Evolutionary conservation across 1,140 invertebrate genomes (phyloP), one percentile per base, ranked within the genome.

Genomic region (Subanguina moxae): DNA sequence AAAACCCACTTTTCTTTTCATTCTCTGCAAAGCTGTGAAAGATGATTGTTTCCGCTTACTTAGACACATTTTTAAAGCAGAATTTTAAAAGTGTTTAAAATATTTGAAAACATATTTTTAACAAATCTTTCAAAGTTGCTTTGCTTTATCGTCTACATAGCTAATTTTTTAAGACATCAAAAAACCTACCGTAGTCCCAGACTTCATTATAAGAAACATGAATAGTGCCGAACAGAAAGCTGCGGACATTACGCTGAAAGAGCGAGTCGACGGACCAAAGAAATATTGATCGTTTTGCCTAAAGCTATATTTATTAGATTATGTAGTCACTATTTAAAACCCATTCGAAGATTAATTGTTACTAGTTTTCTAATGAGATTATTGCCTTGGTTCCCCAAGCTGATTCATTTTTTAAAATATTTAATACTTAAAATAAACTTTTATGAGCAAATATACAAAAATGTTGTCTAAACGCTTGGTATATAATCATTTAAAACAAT

Each of bases 221-320:
- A 38, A 71, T 71, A 1, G 69, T 71, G 38, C 67, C 67, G 28
- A 69, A 69, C 1, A 69, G 65, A 71, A 72, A 69, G 21, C 67
- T 69, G 25, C 52, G 67, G 21, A 42, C 23, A 27, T 25, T 67
- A 9, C 43, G 67, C 27, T 56, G 42, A 25, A 42, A 13, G 8
- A 69, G 67, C 57, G 67, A 69, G 21, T 69, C 67, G 9, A 69
- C 56, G 17, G 68, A 71, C 67, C 67, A 69, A 32, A 69, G 67
- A 25, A 69, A 69, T 30, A 71, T 38, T 0, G 67, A 69, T 28
- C 38, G 52, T 42, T 67, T 38, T 19, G 8, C n/a, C 71, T 69
- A n/a, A 21, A 61, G 23, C n/a, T n/a, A 56, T 5, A 23, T 3
- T 56, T 56, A 38, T 11, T 38, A 38, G 32, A n/a, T 38, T 38